Evolutionary conservation across 1,140 invertebrate species (phyloP).

Genomic region (Neoseiulus cucumeris): DNA sequence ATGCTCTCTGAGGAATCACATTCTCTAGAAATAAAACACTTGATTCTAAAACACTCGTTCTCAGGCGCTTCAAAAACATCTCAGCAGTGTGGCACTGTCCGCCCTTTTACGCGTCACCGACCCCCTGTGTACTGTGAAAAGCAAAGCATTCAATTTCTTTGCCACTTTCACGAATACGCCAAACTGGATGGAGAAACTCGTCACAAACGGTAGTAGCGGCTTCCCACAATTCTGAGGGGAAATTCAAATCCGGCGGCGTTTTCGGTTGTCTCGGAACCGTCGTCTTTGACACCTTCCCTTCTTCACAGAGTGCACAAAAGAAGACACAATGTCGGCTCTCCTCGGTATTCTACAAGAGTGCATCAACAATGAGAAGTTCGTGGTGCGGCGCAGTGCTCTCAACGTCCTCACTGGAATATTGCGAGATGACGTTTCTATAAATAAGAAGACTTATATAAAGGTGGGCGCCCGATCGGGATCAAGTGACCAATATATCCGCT

Average conservation of each 20-base stretch:
- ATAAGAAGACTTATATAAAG: background rate
- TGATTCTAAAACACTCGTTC: background rate
- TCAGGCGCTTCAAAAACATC: background rate
- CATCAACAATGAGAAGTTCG: background rate
- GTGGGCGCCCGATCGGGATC: background rate
- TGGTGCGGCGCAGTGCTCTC: background rate
- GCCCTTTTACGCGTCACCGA: background rate
- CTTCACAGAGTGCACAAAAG: background rate
- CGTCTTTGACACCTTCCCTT: too few species aligned
- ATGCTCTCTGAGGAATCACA: background rate
- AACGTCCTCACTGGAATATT: background rate
- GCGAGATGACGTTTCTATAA: background rate
- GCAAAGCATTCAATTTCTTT: background rate
- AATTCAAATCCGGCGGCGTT: too few species aligned
- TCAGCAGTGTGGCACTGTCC: background rate
- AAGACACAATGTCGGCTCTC: background rate
- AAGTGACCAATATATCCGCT: background rate
- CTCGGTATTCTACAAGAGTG: background rate
- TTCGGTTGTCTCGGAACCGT: too few species aligned
- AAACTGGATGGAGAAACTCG: slow-evolving; percentile 7
- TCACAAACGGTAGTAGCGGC: background rate
- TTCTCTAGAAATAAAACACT: background rate
- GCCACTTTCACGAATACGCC: background rate
- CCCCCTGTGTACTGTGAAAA: background rate
- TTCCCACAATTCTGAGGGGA: too few species aligned